Evolutionary conservation across 1,140 invertebrate genomes (phyloP).

Genomic region (silkworm (Bombyx mori)): ASM3026992v2 NC_085115.1:8686001-8686500

Average conservation of each 20-base stretch:
- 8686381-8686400: constrained; percentile 1
- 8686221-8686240: constrained; percentile 15
- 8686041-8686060: too few relatives aligned
- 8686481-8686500: neutral
- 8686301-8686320: neutral
- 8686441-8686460: neutral
- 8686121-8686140: too few relatives aligned
- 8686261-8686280: constrained; percentile 2
- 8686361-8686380: constrained; percentile 2
- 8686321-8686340: too few relatives aligned
- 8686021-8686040: too few relatives aligned
- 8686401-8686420: constrained; percentile 1
- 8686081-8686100: too few relatives aligned
- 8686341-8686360: constrained; percentile 7
- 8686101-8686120: too few relatives aligned
- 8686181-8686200: constrained; percentile 15
- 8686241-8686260: constrained; percentile 3
- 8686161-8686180: constrained; percentile 7
- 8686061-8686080: too few relatives aligned
- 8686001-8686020: too few relatives aligned
- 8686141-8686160: too few relatives aligned
- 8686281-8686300: constrained; percentile 7
- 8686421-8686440: too few relatives aligned
- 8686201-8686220: constrained; percentile 13
- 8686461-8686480: neutral